A percentile compares a stretch with the other conserved stretches of the same genome.
Evolutionary conservation across 2,888 invertebrate species (phyloP).

Genomic region (Coelopa pilipes): DNA sequence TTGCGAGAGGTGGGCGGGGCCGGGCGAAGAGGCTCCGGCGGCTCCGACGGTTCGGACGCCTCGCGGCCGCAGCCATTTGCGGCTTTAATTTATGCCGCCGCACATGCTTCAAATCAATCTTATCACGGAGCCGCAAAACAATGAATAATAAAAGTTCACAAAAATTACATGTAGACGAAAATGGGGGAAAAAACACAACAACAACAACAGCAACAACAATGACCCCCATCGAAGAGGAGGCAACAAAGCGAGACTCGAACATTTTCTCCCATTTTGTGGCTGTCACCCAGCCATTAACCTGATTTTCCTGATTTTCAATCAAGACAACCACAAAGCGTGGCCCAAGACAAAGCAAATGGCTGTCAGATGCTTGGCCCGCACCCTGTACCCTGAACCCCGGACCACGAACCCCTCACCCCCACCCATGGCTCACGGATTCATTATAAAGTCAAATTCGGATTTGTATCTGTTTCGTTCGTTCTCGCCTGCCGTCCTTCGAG

Average conservation of each 20-base stretch:
- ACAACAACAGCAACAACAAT: no score
- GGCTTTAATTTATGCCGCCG: conserved; percentile 33
- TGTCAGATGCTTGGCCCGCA: neutral
- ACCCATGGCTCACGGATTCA: conserved; percentile 37
- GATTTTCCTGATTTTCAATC: conserved; percentile 63
- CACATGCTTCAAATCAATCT: conserved; percentile 56
- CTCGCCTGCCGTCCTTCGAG: conserved; percentile 44
- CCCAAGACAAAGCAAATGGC: conserved; percentile 19
- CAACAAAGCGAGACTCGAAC: conserved; percentile 1
- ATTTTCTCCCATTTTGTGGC: conserved; percentile 45
- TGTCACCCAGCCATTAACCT: conserved; percentile 63
- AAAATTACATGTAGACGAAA: no score
- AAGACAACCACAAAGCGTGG: conserved; percentile 48
- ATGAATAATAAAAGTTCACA: neutral
- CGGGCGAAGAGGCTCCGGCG: neutral
- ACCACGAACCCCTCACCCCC: neutral
- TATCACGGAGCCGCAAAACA: conserved; percentile 47
- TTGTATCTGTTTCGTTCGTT: neutral
- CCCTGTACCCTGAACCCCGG: neutral
- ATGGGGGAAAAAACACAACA: no score
- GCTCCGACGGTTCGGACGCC: neutral
- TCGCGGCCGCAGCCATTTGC: neutral
- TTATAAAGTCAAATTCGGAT: conserved; percentile 60
- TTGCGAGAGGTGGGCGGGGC: neutral
- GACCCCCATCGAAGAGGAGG: no score